Evolutionary conservation across 2,113 vertebrate species (phyloP), one percentile per base, ranked within the genome.

Genomic region (Larimichthys polyactis): DNA sequence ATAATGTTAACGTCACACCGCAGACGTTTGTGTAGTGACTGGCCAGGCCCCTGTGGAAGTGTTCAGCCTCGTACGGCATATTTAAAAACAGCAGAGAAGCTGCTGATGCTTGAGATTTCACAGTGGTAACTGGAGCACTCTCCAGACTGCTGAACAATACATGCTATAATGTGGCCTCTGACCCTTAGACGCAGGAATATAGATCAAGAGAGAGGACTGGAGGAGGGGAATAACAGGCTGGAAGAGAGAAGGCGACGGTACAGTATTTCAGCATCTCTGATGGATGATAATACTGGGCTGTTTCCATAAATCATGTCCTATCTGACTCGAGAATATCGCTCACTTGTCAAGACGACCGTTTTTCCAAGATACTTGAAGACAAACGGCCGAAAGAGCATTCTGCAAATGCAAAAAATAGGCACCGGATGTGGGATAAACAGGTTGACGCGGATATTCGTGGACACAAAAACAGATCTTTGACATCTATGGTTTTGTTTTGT

Each of bases 41-140:
- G 89, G 68, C 59, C 32, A 9, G 43, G 65, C 36, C 29, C 29
- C 49, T 44, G 29, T 24, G 49, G 71, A 78, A 46, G 73, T 4
- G 52, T 54, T 84, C 52, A 79, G 78, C 59, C 65, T 57, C 2
- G 59, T 77, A 46, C 19, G 43, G 70, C 65, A 82, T 89, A 90
- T 91, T 89, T 89, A 87, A 40, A 40, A 91, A 89, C 75, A 62
- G 77, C 71, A 79, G 82, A 86, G 78, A 86, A 75, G 70, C 58
- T 17, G 63, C 75, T 75, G 88, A 93, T 76, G 83, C 81, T 75
- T 76, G 69, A 85, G 80, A 92, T 92, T 92, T 91, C 86, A 87
- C 86, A 86, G 84, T 67, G 52, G 92, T 90, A 94, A 94, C 88
- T 75, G 88, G 79, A 93, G 91, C 82, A 65, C 86, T 88, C 77